These are phyloP conservation scores for Caenorhabditis sp. DNA, from an alignment of 2,888 invertebrate genomes.

Conservation along the genomic window DNA sequence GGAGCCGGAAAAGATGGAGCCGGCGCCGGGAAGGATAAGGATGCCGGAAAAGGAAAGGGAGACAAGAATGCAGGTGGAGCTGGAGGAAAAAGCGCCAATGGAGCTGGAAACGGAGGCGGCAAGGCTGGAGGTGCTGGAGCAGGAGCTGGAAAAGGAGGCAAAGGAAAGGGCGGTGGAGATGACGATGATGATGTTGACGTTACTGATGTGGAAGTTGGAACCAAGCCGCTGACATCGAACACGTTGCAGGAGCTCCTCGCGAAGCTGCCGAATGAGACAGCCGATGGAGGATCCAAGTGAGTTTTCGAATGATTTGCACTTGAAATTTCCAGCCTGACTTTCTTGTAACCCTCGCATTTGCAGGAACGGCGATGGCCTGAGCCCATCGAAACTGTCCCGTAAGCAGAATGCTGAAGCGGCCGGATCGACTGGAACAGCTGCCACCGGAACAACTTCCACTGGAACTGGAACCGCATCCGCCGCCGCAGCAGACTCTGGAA, in stretches of 20 bases:
- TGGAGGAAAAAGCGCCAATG: constrained; percentile 1
- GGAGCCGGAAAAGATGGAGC: constrained; percentile 16
- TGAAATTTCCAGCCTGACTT: too few relatives aligned
- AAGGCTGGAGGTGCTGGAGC: constrained; percentile 4
- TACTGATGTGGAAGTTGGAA: constrained; percentile 61
- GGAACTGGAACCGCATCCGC: constrained; percentile 1
- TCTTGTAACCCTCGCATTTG: not conserved
- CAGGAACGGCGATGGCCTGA: not conserved
- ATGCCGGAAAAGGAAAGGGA: constrained; percentile 11
- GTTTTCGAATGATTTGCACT: too few relatives aligned
- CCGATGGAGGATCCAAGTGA: constrained; percentile 3
- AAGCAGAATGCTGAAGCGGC: constrained; percentile 19
- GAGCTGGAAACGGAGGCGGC: not conserved
- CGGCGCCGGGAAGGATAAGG: constrained; percentile 10
- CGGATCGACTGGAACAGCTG: not conserved
- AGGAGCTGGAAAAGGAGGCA: constrained; percentile 27
- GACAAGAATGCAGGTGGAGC: constrained; percentile 9
- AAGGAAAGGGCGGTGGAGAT: constrained; percentile 23
- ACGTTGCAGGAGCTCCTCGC: constrained; percentile 43
- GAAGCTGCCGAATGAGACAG: constrained; percentile 40
- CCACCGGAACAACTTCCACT: not conserved
- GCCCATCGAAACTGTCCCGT: not conserved
- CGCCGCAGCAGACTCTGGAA: not conserved
- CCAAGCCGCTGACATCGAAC: constrained; percentile 22
- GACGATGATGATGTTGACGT: constrained; percentile 63